These are phyloP conservation scores for Nycticryphes semicollaris DNA, from an alignment of 2,113 vertebrate species.

Conservation along the genomic window DNA sequence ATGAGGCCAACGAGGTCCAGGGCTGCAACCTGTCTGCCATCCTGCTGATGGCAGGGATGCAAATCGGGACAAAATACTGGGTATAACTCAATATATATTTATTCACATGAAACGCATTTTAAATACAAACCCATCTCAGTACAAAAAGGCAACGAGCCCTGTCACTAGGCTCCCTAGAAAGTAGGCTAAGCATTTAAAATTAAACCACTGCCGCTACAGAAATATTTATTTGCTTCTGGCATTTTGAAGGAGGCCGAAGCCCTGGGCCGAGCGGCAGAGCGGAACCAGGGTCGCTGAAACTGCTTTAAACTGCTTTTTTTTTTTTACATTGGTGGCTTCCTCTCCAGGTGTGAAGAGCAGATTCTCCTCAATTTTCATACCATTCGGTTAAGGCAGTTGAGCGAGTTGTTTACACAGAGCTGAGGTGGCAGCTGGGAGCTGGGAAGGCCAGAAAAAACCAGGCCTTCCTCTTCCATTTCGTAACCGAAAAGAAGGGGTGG, in stretches of 20 bases:
- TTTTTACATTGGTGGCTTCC: background rate
- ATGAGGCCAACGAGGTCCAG: background rate
- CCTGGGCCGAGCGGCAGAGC: background rate
- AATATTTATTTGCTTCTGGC: background rate
- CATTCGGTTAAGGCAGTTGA: background rate
- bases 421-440: background rate
- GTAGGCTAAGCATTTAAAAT: background rate
- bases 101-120: background rate
- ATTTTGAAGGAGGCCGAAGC: background rate
- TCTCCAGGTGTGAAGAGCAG: background rate
- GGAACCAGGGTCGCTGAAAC: background rate
- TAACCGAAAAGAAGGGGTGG: background rate
- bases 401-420: background rate
- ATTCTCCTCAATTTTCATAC: background rate
- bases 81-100: background rate
- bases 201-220: background rate
- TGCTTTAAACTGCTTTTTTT: background rate
- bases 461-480: background rate
- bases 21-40: background rate
- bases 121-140: background rate
- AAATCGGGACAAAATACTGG: background rate
- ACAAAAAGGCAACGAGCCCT: background rate
- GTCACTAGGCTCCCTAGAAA: background rate
- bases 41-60: background rate
- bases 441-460: background rate